phyloP scores from a whole-genome alignment of 2,113 vertebrate genomes.

The Macquaria ambigua region DNA sequence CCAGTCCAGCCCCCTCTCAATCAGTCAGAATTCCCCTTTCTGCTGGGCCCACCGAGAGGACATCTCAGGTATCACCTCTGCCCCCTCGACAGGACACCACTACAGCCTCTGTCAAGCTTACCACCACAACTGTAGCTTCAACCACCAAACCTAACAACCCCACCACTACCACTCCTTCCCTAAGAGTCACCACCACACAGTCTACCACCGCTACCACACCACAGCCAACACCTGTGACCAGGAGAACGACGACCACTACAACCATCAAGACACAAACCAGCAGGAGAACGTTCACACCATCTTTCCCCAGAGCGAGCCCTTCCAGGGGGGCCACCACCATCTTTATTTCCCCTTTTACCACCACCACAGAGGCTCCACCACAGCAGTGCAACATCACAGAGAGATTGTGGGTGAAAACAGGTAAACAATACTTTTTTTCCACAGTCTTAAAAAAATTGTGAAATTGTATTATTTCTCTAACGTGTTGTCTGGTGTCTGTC shows the following conservation, averaged over 20 bases:
- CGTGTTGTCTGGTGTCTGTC: conserved; percentile 12
- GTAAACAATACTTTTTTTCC: conserved; percentile 74
- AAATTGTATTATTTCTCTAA: neutral
- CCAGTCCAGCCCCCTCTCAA: conserved; percentile 73
- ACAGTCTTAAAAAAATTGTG: neutral
- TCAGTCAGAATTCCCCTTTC: conserved; percentile 58
- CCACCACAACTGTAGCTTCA: conserved; percentile 76
- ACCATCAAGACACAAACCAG: conserved; percentile 76
- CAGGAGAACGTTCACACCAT: conserved; percentile 79
- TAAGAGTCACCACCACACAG: conserved; percentile 68
- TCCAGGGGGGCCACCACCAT: conserved; percentile 76
- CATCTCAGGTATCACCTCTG: conserved; percentile 80
- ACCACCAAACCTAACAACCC: conserved; percentile 62
- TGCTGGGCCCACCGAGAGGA: conserved; percentile 60
- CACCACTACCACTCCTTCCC: conserved; percentile 68
- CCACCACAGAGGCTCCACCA: conserved; percentile 85
- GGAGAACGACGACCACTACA: conserved; percentile 80
- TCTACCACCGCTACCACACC: conserved; percentile 82
- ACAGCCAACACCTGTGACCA: conserved; percentile 75
- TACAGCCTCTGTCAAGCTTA: conserved; percentile 78
- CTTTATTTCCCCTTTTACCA: conserved; percentile 81
- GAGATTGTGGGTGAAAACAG: conserved; percentile 93
- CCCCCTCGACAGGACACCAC: conserved; percentile 71
- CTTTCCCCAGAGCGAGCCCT: conserved; percentile 82
- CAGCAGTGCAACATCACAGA: conserved; percentile 93